Percentiles rank a stretch among this genome's conserved stretches.
phyloP scores from a whole-genome alignment of 2,797 vertebrate species.

The Zalophus californianus region DNA sequence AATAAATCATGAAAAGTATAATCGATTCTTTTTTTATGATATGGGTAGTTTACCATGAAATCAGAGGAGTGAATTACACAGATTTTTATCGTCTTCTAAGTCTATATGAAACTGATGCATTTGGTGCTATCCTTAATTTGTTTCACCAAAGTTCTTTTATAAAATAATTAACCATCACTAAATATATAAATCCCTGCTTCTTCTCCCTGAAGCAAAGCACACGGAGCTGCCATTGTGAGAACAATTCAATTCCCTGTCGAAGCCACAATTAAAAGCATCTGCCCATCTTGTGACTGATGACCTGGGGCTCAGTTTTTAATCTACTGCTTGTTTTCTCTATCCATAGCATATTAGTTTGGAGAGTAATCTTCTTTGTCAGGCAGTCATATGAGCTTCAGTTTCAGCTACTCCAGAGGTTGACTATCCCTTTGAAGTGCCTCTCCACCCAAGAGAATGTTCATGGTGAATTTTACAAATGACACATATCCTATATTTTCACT shows the following conservation, averaged over 20 bases:
- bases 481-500: not conserved
- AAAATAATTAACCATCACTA: conserved; percentile 53
- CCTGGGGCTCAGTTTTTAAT: not conserved
- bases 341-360: not conserved
- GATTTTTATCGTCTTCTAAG: not conserved
- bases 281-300: not conserved
- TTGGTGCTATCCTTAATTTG: not conserved
- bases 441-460: not conserved
- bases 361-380: not conserved
- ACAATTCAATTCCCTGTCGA: not conserved
- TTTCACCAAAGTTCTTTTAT: conserved; percentile 35
- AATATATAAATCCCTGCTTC: not conserved
- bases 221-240: not conserved
- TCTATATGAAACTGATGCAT: not conserved
- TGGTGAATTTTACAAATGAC: not conserved
- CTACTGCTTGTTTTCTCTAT: conserved; percentile 9
- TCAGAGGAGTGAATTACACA: not conserved
- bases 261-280: not conserved
- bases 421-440: not conserved
- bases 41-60: not conserved
- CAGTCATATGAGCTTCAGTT: conserved; percentile 8
- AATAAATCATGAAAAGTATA: conserved; percentile 57
- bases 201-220: not conserved
- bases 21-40: not conserved
- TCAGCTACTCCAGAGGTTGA: not conserved